Evolutionary conservation across 2,113 vertebrate genomes (phyloP), one percentile per base, ranked within the genome.

Genomic region (Bostrychus sinensis): DNA sequence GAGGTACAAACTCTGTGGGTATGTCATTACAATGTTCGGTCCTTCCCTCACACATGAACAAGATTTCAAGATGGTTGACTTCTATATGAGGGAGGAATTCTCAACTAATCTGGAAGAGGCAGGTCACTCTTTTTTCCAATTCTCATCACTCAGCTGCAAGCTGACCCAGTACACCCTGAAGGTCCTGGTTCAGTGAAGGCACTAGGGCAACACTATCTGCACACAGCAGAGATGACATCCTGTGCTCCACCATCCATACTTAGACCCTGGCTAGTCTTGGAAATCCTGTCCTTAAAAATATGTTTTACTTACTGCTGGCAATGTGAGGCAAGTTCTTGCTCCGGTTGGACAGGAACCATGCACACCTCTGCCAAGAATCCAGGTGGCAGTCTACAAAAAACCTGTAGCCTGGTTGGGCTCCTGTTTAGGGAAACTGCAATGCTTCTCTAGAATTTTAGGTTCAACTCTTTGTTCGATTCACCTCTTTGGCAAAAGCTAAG

Each of bases 121-220:
- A 22, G 20, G 20, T 4, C 43, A 14, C 20, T 23, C 45, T 12
- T 20, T 7, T 12, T 0, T 23, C 22, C 11, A 25, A 7, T 22
- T 48, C 19, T 48, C 45, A 48, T n/a, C 20, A 23, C 45, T 25
- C 25, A 12, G 22, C 22, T 48, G 45, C 25, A 48, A 48, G 25
- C 22, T n/a, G n/a, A 13, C 12, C 12, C 22, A 23, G 45, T 22
- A 14, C 20, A 14, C 45, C n/a, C 22, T 25, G 22, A 17, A 42
- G 45, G 45, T 10, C 22, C 45, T 48, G 45, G 45, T 14, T 23
- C 45, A 48, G 20, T 25, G 45, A 25, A 48, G 45, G 11, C 45
- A 48, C 14, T 12, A 48, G 45, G 45, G 14, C 20, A 48, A 48
- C 22, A 14, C 45, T 48, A 48, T 48, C 45, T 48, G 22, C 22